Evolutionary conservation across 2,888 invertebrate species (phyloP).

Genomic region (Melanargia galathea): DNA sequence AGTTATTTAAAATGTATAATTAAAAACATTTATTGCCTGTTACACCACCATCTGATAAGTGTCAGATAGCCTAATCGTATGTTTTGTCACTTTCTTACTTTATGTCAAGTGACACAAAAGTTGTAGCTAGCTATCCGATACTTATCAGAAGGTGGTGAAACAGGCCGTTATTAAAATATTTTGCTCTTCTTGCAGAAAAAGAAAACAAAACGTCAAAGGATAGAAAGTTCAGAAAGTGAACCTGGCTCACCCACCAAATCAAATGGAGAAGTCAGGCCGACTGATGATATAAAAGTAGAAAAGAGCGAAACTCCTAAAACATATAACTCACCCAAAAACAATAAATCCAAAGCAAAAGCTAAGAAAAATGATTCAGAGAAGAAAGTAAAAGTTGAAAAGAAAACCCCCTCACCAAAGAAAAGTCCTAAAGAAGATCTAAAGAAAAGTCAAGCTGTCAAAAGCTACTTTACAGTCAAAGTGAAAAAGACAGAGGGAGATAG

Average conservation of each 20-base stretch:
- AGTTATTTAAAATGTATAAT: too few relatives aligned
- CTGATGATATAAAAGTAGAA: conserved; percentile 52
- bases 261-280: conserved; percentile 30
- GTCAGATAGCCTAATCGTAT: too few relatives aligned
- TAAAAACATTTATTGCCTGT: too few relatives aligned
- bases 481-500: conserved; percentile 33
- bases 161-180: too few relatives aligned
- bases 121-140: too few relatives aligned
- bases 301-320: conserved; percentile 54
- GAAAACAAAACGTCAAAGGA: conserved; percentile 64
- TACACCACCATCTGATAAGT: too few relatives aligned
- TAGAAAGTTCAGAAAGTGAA: conserved; percentile 71
- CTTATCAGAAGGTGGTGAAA: too few relatives aligned
- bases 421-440: conserved; percentile 29
- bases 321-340: conserved; percentile 60
- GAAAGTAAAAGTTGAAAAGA: conserved; percentile 40
- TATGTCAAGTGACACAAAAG: too few relatives aligned
- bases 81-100: too few relatives aligned
- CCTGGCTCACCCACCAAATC: conserved; percentile 42
- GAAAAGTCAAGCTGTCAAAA: conserved; percentile 26
- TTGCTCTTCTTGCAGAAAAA: conserved; percentile 51
- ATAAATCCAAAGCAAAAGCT: conserved; percentile 47
- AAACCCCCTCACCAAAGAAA: conserved; percentile 31
- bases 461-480: conserved; percentile 36
- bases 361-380: conserved; percentile 12